phyloP scores from a whole-genome alignment of 2,888 invertebrate species.

The Coelinius sp. region DNA sequence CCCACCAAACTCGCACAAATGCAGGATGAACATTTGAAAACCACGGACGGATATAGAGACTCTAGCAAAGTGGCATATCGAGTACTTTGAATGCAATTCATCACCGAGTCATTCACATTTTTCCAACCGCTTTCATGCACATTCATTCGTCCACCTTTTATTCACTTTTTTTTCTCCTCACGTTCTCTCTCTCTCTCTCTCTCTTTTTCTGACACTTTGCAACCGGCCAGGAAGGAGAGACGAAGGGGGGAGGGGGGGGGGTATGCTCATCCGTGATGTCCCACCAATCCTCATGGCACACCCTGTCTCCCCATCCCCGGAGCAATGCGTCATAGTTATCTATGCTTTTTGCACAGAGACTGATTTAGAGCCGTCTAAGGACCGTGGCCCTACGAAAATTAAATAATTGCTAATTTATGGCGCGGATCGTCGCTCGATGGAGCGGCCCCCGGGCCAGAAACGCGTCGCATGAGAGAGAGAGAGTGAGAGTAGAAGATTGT shows the following conservation, averaged over 20 bases:
- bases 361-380: constrained; percentile 72
- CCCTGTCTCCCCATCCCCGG: constrained; percentile 65
- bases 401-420: constrained; percentile 72
- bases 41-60: too few species aligned
- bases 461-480: too few species aligned
- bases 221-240: too few species aligned
- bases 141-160: constrained; percentile 44
- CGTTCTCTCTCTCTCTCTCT: constrained; percentile 49
- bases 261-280: constrained; percentile 48
- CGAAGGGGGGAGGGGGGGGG: too few species aligned
- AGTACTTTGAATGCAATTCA: constrained; percentile 26
- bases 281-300: constrained; percentile 59
- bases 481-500: constrained; percentile 35
- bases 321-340: constrained; percentile 71
- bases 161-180: constrained; percentile 48
- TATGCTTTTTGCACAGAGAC: constrained; percentile 71
- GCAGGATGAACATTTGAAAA: too few species aligned
- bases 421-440: constrained; percentile 65
- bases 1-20: too few species aligned
- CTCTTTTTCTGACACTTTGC: constrained; percentile 51
- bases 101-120: constrained; percentile 31
- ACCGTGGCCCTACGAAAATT: constrained; percentile 71
- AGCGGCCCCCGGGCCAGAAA: constrained; percentile 50
- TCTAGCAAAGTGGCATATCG: too few species aligned
- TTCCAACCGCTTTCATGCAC: constrained; percentile 41